Evolutionary conservation across 2,113 vertebrate species (phyloP).

Genomic region (Telmatochromis sp.): DNA sequence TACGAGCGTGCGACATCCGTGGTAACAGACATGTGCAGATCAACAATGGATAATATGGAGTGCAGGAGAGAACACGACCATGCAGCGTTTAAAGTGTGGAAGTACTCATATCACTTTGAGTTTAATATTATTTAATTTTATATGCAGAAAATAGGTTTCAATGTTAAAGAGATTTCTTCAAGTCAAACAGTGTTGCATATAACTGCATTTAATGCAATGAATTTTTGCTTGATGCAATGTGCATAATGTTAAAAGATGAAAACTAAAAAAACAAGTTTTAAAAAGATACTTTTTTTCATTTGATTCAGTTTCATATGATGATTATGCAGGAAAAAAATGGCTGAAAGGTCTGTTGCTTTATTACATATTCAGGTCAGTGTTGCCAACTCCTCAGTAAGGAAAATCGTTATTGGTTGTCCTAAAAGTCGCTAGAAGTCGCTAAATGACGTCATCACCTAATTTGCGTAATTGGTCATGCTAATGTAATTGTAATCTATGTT

Average conservation of each 20-base stretch:
- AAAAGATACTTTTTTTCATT: background rate
- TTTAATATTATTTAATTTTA: background rate
- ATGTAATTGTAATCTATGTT: accelerated
- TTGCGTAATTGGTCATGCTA: too few relatives aligned
- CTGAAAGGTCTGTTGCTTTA: background rate
- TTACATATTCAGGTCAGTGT: background rate
- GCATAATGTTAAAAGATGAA: background rate
- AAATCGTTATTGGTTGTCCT: too few relatives aligned
- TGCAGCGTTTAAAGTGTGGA: background rate
- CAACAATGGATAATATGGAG: background rate
- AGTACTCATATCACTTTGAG: background rate
- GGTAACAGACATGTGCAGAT: background rate
- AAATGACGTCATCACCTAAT: too few relatives aligned
- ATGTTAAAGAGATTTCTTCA: background rate
- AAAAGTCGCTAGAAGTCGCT: too few relatives aligned
- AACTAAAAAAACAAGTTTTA: background rate
- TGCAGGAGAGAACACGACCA: background rate
- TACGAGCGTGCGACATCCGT: accelerated
- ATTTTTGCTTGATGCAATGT: background rate
- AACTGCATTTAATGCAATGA: accelerated
- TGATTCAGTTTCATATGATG: background rate
- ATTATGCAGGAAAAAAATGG: background rate
- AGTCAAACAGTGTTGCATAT: background rate
- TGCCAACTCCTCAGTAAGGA: too few relatives aligned
- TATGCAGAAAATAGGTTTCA: background rate